Conservation (phyloP, 2,888 invertebrate genomes). For the Dynastes maya region DNA sequence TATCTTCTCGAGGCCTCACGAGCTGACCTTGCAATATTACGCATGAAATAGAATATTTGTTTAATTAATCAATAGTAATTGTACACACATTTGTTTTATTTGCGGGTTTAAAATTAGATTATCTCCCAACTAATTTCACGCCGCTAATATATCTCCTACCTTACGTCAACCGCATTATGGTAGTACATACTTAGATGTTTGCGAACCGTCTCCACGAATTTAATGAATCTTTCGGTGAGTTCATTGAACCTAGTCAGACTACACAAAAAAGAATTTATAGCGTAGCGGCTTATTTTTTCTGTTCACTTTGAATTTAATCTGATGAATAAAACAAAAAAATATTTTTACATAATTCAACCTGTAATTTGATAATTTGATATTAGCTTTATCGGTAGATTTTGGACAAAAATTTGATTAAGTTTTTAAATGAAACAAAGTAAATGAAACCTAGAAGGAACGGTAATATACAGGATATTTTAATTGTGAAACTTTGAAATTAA, state of each 20-base stretch:
- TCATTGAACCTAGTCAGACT: neutral
- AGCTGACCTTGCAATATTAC: conserved; percentile 22
- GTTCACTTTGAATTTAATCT: neutral
- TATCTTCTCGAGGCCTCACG: conserved; percentile 4
- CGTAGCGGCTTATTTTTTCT: conserved; percentile 11
- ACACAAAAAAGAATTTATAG: conserved; percentile 13
- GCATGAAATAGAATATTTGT: neutral
- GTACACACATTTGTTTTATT: neutral
- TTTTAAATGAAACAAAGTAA: too few relatives aligned
- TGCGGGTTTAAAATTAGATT: conserved; percentile 10
- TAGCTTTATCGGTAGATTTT: too few relatives aligned
- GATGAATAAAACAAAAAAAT: too few relatives aligned
- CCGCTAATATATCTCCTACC: neutral
- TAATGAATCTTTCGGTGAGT: conserved; percentile 5
- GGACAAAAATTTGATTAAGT: too few relatives aligned
- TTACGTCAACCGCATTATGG: neutral
- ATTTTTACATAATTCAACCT: too few relatives aligned
- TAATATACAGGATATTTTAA: too few relatives aligned
- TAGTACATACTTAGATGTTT: neutral
- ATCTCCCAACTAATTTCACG: neutral
- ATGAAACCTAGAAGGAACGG: too few relatives aligned
- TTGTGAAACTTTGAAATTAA: too few relatives aligned
- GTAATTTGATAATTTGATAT: too few relatives aligned
- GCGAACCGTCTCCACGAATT: neutral
- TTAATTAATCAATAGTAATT: conserved; percentile 17